These are phyloP conservation scores for Excalfactoria chinensis DNA, from an alignment of 2,113 vertebrate genomes.

Conservation along the genomic window DNA sequence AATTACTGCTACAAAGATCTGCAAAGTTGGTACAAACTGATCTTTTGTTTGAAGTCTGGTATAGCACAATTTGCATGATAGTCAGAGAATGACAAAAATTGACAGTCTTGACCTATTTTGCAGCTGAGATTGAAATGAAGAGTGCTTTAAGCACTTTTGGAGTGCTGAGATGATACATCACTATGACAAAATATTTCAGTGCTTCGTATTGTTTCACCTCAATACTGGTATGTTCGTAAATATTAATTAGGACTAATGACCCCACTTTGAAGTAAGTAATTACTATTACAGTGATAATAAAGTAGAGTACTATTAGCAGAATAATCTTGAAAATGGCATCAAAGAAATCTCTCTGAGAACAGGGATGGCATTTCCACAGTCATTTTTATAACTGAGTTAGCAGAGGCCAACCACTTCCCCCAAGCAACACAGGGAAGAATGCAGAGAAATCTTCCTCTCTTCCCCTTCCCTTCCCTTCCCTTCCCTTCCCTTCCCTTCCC, in stretches of 20 bases:
- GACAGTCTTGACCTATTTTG: conserved; percentile 33
- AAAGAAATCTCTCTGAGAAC: background rate
- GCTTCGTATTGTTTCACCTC: background rate
- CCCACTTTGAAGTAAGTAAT: background rate
- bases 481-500: background rate
- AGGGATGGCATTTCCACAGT: background rate
- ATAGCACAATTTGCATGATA: conserved; percentile 18
- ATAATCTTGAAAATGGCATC: background rate
- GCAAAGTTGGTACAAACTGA: conserved; percentile 5
- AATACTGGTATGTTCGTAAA: background rate
- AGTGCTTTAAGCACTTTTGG: conserved; percentile 3
- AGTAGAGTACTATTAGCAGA: background rate
- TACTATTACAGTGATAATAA: background rate
- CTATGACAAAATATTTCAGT: background rate
- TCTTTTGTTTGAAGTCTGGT: conserved; percentile 9
- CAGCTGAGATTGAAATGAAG: background rate
- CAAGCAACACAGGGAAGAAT: background rate
- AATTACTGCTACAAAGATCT: background rate
- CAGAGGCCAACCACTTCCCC: background rate
- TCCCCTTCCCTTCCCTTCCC: background rate
- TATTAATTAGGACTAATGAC: conserved; percentile 15
- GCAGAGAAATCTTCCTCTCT: background rate
- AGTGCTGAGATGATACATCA: background rate
- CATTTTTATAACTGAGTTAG: background rate
- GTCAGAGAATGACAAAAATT: background rate